phyloP scores from a whole-genome alignment of 1,140 invertebrate species.

The Drosophila dunni region DNA sequence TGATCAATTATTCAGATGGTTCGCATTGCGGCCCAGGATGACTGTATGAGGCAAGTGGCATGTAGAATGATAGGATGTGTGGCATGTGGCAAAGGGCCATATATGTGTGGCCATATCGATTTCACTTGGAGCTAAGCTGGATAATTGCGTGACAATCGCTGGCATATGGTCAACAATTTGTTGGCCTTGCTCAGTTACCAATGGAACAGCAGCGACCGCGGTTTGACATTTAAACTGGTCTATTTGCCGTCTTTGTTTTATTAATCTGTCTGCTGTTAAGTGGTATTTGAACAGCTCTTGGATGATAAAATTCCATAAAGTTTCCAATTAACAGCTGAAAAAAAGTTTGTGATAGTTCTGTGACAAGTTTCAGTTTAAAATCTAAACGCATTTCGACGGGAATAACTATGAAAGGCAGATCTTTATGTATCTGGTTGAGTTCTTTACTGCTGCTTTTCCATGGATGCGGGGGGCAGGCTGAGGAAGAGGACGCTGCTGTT shows the following conservation, averaged over 20 bases:
- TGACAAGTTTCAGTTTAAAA: background rate
- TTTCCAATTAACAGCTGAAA: background rate
- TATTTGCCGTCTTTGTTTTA: background rate
- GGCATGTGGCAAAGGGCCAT: background rate
- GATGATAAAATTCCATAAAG: conserved; percentile 13
- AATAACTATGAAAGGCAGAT: conserved; percentile 14
- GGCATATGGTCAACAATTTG: conserved; percentile 55
- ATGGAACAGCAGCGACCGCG: conserved; percentile 29
- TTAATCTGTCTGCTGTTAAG: background rate
- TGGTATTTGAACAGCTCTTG: conserved; percentile 53
- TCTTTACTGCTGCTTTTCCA: conserved; percentile 11
- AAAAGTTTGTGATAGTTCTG: background rate
- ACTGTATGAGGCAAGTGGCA: conserved; percentile 1
- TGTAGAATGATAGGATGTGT: background rate
- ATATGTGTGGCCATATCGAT: conserved; percentile 54
- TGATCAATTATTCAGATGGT: conserved; percentile 63
- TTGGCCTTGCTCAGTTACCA: conserved; percentile 57
- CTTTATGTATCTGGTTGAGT: background rate
- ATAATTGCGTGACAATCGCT: conserved; percentile 80
- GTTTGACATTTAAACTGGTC: background rate
- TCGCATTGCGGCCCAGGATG: conserved; percentile 47
- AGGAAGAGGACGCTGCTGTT: background rate
- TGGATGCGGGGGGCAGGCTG: background rate
- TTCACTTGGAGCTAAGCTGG: conserved; percentile 59
- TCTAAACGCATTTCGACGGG: background rate